Base-by-base conservation (phyloP, 35 echinoderm and acorn worm genomes). In the Ophioderma brevispina region DNA sequence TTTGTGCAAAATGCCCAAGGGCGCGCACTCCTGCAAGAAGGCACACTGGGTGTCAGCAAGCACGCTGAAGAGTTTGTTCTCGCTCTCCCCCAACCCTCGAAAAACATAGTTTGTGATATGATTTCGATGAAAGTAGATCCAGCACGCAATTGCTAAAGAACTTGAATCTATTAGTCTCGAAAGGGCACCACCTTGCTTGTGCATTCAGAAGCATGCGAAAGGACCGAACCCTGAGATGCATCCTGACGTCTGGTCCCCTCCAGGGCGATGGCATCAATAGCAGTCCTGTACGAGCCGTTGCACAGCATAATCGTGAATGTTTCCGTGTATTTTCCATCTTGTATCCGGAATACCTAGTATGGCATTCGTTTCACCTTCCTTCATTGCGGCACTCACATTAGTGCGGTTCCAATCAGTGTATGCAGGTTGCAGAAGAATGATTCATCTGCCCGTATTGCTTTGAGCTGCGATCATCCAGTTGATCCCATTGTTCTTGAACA, bases 1-100 rank as follows among this genome's bases (percentile, higher is more conserved):
- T n/a, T 88, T 88, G 32, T 88, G 87, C 0, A 88, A 76, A 78
- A 87, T 87, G 33, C 85, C n/a, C 87, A 42, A 88, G 77, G 19
- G 87, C 76, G 32, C 76, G 32, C 33, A 42, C 76, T 4, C 87
- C 87, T 80, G 87, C 87, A n/a, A 18, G 42, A 33, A 33, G 28
- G 80, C 87, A 80, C 0, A 14, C 13, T 14, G 50, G 49, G 40
- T 88, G n/a, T n/a, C n/a, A n/a, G n/a, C 87, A 32, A 79, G 76
- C 37, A 25, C 28, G 76, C 14, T 80, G 76, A 31, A 80, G 76
- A 30, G 79, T 88, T 30, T 79, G 79, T 55, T 30, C 38, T n/a
- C n/a, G 87, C 87, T 42, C 50, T 80, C 0, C 40, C 13, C 8
- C 25, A 88, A 23, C 87, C 87, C 33, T n/a, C 10, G n/a, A 21